Evolutionary conservation across 1,140 invertebrate species (phyloP), one percentile per base, ranked within the genome.

Genomic region (Drosophila subobscura): DNA sequence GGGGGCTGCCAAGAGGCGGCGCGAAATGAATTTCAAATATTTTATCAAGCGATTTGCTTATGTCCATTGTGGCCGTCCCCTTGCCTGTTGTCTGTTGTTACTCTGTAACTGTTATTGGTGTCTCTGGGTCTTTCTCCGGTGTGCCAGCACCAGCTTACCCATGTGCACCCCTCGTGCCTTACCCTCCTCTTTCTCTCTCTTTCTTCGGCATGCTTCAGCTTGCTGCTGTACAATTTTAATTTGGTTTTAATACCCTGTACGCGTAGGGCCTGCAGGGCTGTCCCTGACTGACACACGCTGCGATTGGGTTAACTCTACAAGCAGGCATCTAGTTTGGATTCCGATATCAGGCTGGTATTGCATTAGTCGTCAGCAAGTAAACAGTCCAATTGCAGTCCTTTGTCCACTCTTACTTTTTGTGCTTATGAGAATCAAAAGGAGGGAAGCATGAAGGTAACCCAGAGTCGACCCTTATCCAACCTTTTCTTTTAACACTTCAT

Each of bases 11-110:
- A 77, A 77, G 64, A 33, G 56, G 54, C 64, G 79, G 73, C 53
- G 63, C 79, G 79, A 81, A 81, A 74, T 81, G 79, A 81, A 81
- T 81, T 81, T 83, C 79, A 81, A 81, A 81, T 81, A 81, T 81
- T 83, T 83, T 64, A 64, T 65, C 61, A 81, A 77, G 66, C 54
- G 53, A 78, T 78, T 78, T 77, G 59, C 54, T 66, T 77, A 50
- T 55, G 63, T 20, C 63, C 65, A 67, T 55, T 68, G 47, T 14
- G 29, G 46, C 20, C 14, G 63, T 12, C 23, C 33, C 22, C 4
- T 33, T 53, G 25, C 25, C 20, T 22, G 3, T 46, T 63, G 14
- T 45, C 20, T 47, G 14, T 27, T 46, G 12, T 8, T 12, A 3
- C 8, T 22, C 4, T 37, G 59, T 64, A 41, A 64, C 44, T 65